These are phyloP conservation scores for Leucoma salicis DNA, from an alignment of 2,888 invertebrate species.

Conservation along the genomic window DNA sequence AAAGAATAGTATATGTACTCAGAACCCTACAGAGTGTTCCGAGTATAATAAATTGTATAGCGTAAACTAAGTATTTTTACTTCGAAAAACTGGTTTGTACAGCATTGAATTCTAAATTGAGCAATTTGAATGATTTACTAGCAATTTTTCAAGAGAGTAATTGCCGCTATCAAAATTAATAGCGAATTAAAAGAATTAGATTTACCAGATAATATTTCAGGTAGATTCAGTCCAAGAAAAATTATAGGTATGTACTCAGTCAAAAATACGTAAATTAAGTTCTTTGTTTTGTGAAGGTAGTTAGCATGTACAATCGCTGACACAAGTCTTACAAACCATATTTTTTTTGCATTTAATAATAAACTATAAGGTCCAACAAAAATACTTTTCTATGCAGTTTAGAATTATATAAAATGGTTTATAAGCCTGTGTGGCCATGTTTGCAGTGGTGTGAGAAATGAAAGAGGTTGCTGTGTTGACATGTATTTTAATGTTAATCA, in stretches of 20 bases:
- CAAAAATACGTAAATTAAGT: not conserved
- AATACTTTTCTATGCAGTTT: too few relatives aligned
- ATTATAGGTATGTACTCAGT: not conserved
- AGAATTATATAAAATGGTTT: constrained; percentile 3
- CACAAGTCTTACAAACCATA: constrained; percentile 34
- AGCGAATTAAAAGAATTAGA: too few relatives aligned
- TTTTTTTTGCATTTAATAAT: not conserved
- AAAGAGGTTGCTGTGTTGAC: constrained; percentile 79
- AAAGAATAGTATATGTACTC: constrained; percentile 9
- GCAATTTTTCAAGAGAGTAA: too few relatives aligned
- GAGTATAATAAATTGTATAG: too few relatives aligned
- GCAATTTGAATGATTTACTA: constrained; percentile 17
- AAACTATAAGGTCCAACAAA: too few relatives aligned
- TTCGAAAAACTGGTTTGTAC: not conserved
- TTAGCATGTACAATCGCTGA: constrained; percentile 37
- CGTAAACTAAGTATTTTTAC: constrained; percentile 11
- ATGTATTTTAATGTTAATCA: constrained; percentile 79
- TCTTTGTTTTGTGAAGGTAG: constrained; percentile 15
- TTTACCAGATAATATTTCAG: too few relatives aligned
- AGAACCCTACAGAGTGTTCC: too few relatives aligned
- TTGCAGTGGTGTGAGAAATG: constrained; percentile 64
- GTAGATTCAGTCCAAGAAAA: too few relatives aligned
- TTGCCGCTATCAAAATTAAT: too few relatives aligned
- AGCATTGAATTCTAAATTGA: constrained; percentile 17
- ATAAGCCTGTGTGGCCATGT: constrained; percentile 26